Evolutionary conservation across 92 coral and sea anemone species (phyloP), one percentile per base, ranked within the genome.

Genomic region (Actinernus sp.): DNA sequence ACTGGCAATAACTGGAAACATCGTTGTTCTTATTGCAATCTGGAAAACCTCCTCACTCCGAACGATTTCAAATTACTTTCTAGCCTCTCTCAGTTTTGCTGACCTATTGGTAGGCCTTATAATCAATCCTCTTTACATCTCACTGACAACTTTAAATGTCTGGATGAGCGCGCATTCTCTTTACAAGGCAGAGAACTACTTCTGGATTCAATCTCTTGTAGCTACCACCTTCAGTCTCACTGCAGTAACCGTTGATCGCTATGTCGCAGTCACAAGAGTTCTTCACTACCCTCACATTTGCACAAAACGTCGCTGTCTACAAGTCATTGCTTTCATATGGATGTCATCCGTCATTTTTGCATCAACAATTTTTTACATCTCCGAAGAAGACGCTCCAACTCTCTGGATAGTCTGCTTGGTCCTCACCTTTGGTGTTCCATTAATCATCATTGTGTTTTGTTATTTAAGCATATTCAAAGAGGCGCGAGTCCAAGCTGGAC

Each of bases 161-260:
- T 84, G 90, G 90, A 84, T 76, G 49, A 75, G 90, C 9, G 67
- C 73, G 21, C 91, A 88, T 37, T 88, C 90, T 90, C 66, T 88
- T 1, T 84, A 84, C 1, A 66, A 61, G 11, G 36, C 70, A 0
- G 90, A 84, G 18, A 85, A 84, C 44, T 84, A 53, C 25, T 54
- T 84, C 70, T 88, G 90, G 96, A 78, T 88, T 26, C 91, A 88
- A 37, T 78, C 86, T 14, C 76, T 86, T 12, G 73, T 86, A n/a
- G 63, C 87, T 2, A 73, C 96, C 2, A 71, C 96, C 0, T 69
- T 88, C 33, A 88, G 84, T 47, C 68, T 88, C 24, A 83, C 90
- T 44, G 87, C 96, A 9, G 96, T 88, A 16, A 84, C 87, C 55
- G 32, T 77, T 29, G 94, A 88, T 45, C 81, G 94, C 25, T 88